Conservation (phyloP, 2,797 vertebrate genomes). For the Simalia tracyae region DNA sequence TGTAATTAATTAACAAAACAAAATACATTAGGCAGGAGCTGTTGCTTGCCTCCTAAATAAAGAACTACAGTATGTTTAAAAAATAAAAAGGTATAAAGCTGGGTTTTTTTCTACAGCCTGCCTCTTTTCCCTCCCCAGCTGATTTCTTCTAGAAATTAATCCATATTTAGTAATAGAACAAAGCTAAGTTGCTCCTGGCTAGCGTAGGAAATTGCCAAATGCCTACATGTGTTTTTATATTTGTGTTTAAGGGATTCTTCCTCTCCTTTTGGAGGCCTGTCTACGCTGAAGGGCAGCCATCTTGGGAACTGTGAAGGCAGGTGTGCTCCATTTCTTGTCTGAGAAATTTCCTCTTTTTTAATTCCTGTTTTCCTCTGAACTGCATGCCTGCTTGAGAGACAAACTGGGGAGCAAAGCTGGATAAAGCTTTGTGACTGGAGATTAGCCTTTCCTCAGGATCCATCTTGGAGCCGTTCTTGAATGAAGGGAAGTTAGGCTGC, state of each 20-base stretch:
- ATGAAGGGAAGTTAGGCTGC: not conserved
- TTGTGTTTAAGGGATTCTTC: not conserved
- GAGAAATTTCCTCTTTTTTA: not conserved
- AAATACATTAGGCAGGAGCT: too few relatives aligned
- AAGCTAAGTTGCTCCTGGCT: not conserved
- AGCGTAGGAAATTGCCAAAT: not conserved
- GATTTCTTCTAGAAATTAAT: not conserved
- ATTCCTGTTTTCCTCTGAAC: not conserved
- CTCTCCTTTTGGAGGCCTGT: not conserved
- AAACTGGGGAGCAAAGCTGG: not conserved
- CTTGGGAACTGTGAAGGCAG: not conserved
- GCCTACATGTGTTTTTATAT: not conserved
- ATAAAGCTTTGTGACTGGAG: not conserved
- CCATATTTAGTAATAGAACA: not conserved
- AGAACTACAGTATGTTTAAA: not conserved
- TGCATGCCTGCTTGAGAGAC: not conserved
- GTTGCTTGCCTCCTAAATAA: not conserved
- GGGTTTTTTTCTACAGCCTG: not conserved
- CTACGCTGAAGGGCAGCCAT: not conserved
- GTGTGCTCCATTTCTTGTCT: not conserved
- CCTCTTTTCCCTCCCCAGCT: not conserved
- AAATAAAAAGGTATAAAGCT: not conserved
- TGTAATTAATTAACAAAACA: not conserved
- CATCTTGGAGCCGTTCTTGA: not conserved
- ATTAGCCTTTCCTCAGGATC: not conserved